Conservation (phyloP, 2,113 vertebrate genomes). For the Ciconia stormi region DNA sequence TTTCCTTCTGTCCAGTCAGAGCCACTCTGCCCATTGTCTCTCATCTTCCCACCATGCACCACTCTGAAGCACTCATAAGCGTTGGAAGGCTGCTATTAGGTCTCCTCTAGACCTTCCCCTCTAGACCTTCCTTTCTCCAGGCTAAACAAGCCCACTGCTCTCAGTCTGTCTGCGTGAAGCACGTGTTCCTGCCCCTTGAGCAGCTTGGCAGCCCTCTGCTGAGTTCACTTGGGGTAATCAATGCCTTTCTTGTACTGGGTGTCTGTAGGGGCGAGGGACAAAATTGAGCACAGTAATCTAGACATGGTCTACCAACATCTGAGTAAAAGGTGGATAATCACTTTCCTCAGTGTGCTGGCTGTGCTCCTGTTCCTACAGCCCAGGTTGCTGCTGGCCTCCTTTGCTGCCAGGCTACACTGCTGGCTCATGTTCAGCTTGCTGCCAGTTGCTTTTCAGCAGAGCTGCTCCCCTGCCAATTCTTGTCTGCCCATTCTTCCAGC, state of each 20-base stretch:
- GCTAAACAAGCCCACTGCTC: not conserved
- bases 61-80: no score
- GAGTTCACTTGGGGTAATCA: rapidly evolving
- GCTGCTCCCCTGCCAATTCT: no score
- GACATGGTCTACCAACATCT: rapidly evolving
- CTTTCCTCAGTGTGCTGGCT: not conserved
- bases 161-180: no score
- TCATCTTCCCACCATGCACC: not conserved
- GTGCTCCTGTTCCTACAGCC: not conserved
- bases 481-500: not conserved
- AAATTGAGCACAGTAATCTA: no score
- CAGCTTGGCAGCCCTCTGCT: not conserved
- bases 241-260: rapidly evolving
- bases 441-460: not conserved
- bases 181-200: not conserved
- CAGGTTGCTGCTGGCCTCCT: not conserved
- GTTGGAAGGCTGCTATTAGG: not conserved
- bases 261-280: rapidly evolving
- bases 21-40: not conserved
- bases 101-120: not conserved
- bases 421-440: not conserved
- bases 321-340: rapidly evolving
- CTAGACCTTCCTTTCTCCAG: not conserved
- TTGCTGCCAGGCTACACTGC: not conserved
- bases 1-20: not conserved